phyloP scores from a whole-genome alignment of 2,888 invertebrate species.

The Clepsis dumicolana region DNA sequence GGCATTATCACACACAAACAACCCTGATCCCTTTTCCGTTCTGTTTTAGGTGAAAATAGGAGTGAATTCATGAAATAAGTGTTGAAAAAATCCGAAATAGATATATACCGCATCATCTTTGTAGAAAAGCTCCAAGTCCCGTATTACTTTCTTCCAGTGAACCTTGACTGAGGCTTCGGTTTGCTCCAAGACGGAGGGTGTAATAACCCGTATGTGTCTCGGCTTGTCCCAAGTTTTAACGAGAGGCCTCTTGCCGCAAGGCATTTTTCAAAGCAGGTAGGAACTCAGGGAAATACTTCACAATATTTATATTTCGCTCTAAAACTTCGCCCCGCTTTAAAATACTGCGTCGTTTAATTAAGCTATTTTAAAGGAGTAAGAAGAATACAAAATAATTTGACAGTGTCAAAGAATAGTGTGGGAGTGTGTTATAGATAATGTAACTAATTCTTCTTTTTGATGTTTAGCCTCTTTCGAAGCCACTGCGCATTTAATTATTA shows the following conservation, averaged over 20 bases:
- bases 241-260: conserved; percentile 71
- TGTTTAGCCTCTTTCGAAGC: neutral
- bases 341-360: neutral
- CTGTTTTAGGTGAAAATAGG: too few species aligned
- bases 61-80: too few species aligned
- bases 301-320: neutral
- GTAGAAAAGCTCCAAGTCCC: conserved; percentile 71
- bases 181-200: conserved; percentile 72
- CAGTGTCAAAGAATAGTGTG: conserved; percentile 17
- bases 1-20: too few species aligned
- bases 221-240: conserved; percentile 74
- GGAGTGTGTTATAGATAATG: too few species aligned
- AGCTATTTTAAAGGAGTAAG: neutral
- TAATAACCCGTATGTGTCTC: conserved; percentile 61
- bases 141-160: conserved; percentile 75
- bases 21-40: too few species aligned
- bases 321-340: neutral
- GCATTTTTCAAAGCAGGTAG: conserved; percentile 55
- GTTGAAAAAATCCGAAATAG: too few species aligned
- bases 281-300: neutral
- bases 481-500: too few species aligned
- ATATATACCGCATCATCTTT: conserved; percentile 64
- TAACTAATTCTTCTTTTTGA: neutral
- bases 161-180: conserved; percentile 75
- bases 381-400: conserved; percentile 12